These are phyloP conservation scores for Athene cunicularia DNA, from an alignment of 2,113 vertebrate genomes.

Conservation along the genomic window DNA sequence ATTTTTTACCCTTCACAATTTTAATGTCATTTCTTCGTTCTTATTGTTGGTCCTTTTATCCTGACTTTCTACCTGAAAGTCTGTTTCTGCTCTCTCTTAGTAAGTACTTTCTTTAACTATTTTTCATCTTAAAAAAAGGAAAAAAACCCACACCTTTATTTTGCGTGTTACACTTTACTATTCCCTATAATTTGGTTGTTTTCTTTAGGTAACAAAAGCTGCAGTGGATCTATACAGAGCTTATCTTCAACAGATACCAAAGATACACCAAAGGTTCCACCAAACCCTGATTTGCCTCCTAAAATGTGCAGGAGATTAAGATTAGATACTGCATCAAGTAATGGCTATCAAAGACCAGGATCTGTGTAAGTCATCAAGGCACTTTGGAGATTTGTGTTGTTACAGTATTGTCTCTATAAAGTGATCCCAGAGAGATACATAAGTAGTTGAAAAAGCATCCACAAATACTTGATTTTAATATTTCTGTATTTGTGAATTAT, in stretches of 20 bases:
- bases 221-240: conserved; percentile 91
- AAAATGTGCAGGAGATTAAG: conserved; percentile 80
- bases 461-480: background rate
- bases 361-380: conserved; percentile 85
- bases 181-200: conserved; percentile 17
- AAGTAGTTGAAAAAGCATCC: background rate
- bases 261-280: conserved; percentile 76
- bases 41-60: background rate
- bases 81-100: background rate
- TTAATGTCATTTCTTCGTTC: background rate
- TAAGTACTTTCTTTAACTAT: conserved; percentile 23
- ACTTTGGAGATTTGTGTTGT: background rate
- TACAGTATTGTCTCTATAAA: background rate
- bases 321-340: conserved; percentile 80
- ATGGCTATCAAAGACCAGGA: conserved; percentile 91
- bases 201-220: conserved; percentile 89
- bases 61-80: conserved; percentile 1
- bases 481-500: background rate
- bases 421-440: background rate
- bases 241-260: conserved; percentile 86
- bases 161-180: background rate
- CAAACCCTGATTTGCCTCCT: conserved; percentile 86
- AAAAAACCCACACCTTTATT: background rate
- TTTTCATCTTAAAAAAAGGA: background rate
- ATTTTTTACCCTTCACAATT: background rate